phyloP scores from a whole-genome alignment of 2,888 invertebrate species.

The Melitaea athalia region DNA sequence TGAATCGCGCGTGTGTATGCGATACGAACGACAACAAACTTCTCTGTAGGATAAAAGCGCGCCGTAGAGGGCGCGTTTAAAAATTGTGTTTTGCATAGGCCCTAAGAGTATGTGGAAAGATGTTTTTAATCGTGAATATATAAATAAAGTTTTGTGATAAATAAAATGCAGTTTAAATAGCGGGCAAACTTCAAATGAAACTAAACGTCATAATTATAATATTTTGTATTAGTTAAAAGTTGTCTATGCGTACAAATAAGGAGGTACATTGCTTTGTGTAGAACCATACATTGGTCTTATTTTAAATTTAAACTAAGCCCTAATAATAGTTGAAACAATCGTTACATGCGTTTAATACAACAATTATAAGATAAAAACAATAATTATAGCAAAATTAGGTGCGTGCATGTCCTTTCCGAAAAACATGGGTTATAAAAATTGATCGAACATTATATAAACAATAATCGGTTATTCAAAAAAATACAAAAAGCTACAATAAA shows the following conservation, averaged over 20 bases:
- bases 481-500: too few species aligned
- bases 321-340: slow-evolving; percentile 10
- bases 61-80: too few species aligned
- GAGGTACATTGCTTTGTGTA: slow-evolving; percentile 67
- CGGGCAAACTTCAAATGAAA: slow-evolving; percentile 7
- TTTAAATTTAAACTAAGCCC: slow-evolving; percentile 43
- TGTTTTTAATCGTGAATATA: slow-evolving; percentile 14
- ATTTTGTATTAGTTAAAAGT: slow-evolving; percentile 60
- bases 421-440: too few species aligned
- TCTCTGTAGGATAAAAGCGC: too few species aligned
- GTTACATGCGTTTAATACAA: not conserved
- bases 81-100: too few species aligned
- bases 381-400: not conserved
- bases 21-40: too few species aligned
- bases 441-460: not conserved
- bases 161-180: slow-evolving; percentile 15
- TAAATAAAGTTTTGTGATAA: slow-evolving; percentile 30
- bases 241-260: slow-evolving; percentile 61
- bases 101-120: slow-evolving; percentile 8
- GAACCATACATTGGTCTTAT: slow-evolving; percentile 59
- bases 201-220: slow-evolving; percentile 47
- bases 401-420: too few species aligned
- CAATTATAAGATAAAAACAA: not conserved
- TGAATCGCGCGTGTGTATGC: too few species aligned
- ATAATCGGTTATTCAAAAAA: too few species aligned